A percentile compares a stretch with the other conserved stretches of the same genome.
Conservation (phyloP, 2,113 vertebrate species). For the Pelecanus crispus region DNA sequence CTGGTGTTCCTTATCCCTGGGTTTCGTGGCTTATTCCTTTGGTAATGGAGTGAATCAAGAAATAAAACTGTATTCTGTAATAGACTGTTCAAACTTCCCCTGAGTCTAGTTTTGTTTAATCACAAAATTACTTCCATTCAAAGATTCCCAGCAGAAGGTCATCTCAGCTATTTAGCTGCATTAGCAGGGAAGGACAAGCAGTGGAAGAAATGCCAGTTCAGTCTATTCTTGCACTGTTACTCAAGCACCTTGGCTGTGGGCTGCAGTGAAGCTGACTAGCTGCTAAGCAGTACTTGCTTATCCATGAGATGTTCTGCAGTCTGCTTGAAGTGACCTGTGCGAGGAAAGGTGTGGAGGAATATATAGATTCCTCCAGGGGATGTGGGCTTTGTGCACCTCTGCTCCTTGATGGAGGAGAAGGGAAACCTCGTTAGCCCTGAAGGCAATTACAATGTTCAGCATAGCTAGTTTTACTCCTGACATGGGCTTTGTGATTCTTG, state of each 20-base stretch:
- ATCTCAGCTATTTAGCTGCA: not conserved
- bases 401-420: not conserved
- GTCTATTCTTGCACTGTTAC: not conserved
- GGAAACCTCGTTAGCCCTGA: not conserved
- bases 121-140: not conserved
- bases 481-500: not conserved
- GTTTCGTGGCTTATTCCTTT: not conserved
- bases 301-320: not conserved
- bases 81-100: not conserved
- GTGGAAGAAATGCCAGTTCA: constrained; percentile 15
- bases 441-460: rapidly evolving
- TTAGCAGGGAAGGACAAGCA: not conserved
- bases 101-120: not conserved
- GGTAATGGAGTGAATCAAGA: not conserved
- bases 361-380: rapidly evolving
- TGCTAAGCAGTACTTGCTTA: not conserved
- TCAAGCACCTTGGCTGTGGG: not conserved
- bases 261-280: not conserved
- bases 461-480: not conserved
- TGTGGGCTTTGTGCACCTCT: not conserved
- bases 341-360: not conserved
- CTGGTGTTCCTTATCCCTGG: not conserved
- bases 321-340: not conserved
- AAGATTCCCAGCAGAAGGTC: constrained; percentile 5
- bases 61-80: not conserved